Evolutionary conservation across 1,140 invertebrate species (phyloP).

Genomic region (Oryzaephilus surinamensis): DNA sequence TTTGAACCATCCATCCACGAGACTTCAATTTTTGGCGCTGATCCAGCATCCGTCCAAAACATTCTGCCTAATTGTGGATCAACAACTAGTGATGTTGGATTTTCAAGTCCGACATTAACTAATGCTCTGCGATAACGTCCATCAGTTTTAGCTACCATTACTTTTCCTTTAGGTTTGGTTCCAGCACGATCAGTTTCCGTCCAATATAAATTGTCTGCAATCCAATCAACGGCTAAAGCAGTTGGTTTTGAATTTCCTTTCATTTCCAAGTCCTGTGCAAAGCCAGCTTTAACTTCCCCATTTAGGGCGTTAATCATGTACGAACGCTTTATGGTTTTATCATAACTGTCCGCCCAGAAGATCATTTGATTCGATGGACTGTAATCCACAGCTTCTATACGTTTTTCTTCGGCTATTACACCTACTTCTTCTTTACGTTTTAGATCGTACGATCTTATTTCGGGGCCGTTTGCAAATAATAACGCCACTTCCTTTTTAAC

Average conservation of each 20-base stretch:
- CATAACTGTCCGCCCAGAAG: constrained; percentile 87
- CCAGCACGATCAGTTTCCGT: constrained; percentile 72
- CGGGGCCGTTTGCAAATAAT: constrained; percentile 70
- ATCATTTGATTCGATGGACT: constrained; percentile 70
- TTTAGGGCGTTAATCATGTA: constrained; percentile 72
- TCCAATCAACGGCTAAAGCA: constrained; percentile 81
- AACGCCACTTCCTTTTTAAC: constrained; percentile 51
- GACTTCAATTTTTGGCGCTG: constrained; percentile 74
- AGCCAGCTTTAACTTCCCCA: constrained; percentile 69
- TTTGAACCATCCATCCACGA: constrained; percentile 94
- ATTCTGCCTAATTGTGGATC: constrained; percentile 78
- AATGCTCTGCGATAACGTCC: constrained; percentile 78
- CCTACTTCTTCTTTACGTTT: constrained; percentile 57
- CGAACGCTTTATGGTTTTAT: constrained; percentile 82
- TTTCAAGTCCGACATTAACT: constrained; percentile 57
- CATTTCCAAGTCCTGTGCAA: constrained; percentile 78
- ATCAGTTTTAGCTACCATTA: constrained; percentile 82
- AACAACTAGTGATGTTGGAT: constrained; percentile 75
- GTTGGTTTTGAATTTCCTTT: constrained; percentile 73
- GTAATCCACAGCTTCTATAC: constrained; percentile 82
- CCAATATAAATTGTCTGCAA: constrained; percentile 90
- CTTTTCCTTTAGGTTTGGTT: constrained; percentile 57
- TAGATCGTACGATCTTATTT: constrained; percentile 67
- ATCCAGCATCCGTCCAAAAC: constrained; percentile 84
- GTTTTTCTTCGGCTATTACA: constrained; percentile 70